phyloP scores from a whole-genome alignment of 2,888 invertebrate species.

The Monopis laevigella region DNA sequence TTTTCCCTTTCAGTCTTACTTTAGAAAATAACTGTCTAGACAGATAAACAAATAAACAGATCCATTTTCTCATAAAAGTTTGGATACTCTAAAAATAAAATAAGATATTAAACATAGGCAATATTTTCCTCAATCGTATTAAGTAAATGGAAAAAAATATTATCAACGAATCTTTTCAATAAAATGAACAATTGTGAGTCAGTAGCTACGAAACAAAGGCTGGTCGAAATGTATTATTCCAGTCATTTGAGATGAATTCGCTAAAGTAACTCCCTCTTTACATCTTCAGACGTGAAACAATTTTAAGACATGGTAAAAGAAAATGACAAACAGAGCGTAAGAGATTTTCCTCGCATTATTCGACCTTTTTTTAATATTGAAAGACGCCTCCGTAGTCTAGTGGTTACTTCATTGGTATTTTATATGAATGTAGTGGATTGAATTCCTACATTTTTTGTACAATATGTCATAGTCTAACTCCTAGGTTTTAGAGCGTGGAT shows the following conservation, averaged over 20 bases:
- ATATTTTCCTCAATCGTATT: no score
- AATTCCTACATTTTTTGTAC: no score
- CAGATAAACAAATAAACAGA: no score
- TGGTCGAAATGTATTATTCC: conserved; percentile 9
- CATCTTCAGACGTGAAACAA: conserved; percentile 22
- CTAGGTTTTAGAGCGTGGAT: no score
- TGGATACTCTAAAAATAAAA: no score
- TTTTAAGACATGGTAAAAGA: conserved; percentile 25
- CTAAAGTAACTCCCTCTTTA: conserved; percentile 26
- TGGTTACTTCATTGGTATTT: conserved; percentile 6
- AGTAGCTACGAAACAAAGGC: conserved; percentile 6
- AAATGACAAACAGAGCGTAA: conserved; percentile 17
- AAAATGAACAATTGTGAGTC: conserved; percentile 4
- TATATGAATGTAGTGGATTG: conserved; percentile 17
- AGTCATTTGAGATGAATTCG: conserved; percentile 28
- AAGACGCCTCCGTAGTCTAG: no score
- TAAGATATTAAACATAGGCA: no score
- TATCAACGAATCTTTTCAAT: conserved; percentile 8
- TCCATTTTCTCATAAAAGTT: no score
- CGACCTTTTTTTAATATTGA: conserved; percentile 24
- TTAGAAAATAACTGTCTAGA: no score
- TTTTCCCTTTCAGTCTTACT: no score
- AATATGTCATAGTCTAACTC: no score
- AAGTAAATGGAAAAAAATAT: no score
- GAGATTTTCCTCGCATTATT: conserved; percentile 20